A percentile compares a stretch with the other conserved stretches of the same genome.
Evolutionary conservation across 2,888 invertebrate species (phyloP).

Genomic region (Callimorpha dominula): DNA sequence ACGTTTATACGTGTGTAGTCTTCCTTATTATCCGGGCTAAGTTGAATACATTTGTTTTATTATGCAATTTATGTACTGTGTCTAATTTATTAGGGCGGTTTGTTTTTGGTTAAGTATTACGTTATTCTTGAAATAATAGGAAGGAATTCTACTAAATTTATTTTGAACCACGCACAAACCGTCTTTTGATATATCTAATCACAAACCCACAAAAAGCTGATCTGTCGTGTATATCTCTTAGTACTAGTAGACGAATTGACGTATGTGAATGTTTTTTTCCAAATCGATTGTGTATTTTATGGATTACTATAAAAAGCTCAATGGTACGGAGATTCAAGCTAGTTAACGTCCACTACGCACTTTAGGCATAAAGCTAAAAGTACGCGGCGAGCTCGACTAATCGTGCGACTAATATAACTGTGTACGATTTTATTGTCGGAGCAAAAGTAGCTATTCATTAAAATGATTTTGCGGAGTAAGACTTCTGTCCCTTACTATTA

Average conservation of each 20-base stretch:
- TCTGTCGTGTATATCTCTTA: too few species aligned
- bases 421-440: too few species aligned
- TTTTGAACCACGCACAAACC: not conserved
- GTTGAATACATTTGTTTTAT: slow-evolving; percentile 51
- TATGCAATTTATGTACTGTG: slow-evolving; percentile 41
- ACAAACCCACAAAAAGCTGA: too few species aligned
- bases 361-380: too few species aligned
- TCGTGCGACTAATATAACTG: too few species aligned
- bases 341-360: not conserved
- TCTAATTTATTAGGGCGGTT: slow-evolving; percentile 32
- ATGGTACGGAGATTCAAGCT: not conserved
- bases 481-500: too few species aligned
- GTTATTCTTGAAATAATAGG: slow-evolving; percentile 5
- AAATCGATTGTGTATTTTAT: not conserved
- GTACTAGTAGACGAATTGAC: too few species aligned
- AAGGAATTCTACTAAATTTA: not conserved
- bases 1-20: slow-evolving; percentile 35
- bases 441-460: too few species aligned
- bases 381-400: too few species aligned
- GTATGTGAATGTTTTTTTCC: too few species aligned
- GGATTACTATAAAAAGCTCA: too few species aligned
- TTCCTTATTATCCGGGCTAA: slow-evolving; percentile 49
- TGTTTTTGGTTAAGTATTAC: slow-evolving; percentile 25
- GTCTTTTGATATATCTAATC: not conserved
- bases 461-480: too few species aligned